Conservation (phyloP, 2,797 vertebrate species). For the Peromyscus aztecus region DNA sequence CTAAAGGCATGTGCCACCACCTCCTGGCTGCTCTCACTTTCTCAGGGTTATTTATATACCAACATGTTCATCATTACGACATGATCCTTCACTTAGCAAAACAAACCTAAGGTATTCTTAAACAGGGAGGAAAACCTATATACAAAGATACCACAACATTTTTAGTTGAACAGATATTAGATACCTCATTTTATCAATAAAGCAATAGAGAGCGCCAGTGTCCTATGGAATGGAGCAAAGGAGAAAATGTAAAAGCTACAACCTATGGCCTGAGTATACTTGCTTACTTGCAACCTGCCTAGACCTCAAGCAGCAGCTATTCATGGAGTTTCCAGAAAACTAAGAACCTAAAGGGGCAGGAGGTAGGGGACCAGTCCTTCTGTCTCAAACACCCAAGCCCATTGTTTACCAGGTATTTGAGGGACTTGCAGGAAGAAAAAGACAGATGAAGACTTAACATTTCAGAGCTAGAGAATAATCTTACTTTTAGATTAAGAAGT, state of each 20-base stretch:
- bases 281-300: neutral
- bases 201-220: neutral
- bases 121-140: conserved; percentile 16
- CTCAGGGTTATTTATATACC: conserved; percentile 38
- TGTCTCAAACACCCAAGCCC: neutral
- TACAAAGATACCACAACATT: neutral
- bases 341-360: neutral
- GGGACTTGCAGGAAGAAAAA: conserved; percentile 14
- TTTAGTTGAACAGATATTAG: neutral
- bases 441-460: conserved; percentile 20
- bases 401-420: neutral
- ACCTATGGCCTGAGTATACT: neutral
- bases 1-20: too few species aligned
- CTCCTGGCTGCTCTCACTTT: neutral
- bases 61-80: neutral
- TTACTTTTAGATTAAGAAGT: conserved; percentile 42
- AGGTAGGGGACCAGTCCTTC: neutral
- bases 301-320: neutral
- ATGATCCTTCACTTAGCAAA: conserved; percentile 15
- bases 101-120: neutral
- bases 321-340: neutral
- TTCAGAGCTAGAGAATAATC: neutral
- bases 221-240: neutral
- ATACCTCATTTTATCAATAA: neutral
- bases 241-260: conserved; percentile 46